Evolutionary conservation across 2,888 invertebrate genomes (phyloP), one percentile per base, ranked within the genome.

Genomic region (Brachycybe producta): DNA sequence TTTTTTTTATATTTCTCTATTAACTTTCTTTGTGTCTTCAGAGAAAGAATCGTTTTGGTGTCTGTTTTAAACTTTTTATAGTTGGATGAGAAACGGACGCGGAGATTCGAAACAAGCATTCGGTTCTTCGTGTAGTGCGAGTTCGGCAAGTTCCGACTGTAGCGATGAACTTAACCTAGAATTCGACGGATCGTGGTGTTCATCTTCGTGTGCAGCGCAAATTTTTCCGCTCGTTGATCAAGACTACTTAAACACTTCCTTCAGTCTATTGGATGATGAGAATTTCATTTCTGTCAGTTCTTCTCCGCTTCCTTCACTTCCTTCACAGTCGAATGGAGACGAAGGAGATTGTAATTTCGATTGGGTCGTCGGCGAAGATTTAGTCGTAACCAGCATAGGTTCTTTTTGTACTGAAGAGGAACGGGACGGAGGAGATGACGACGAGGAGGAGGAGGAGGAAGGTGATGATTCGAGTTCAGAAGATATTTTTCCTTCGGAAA

Each of bases 231-330:
- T n/a, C n/a, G n/a, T 40, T 5, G 48, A 48, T 28, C 27, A 38
- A 28, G 48, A 48, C 39, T 48, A 48, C 39, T 35, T 39, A 48
- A 48, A 35, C 15, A 40, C 17, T n/a, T 35, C 48, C 4, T 40
- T 48, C 15, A 48, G 21, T 48, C 23, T 48, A 21, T 40, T 48
- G 27, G 48, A 48, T 26, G 40, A 28, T 40, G 28, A 40, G 19
- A 23, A 23, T 30, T 19, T 40, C n/a, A 17, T n/a, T n/a, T n/a
- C n/a, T n/a, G n/a, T n/a, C n/a, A n/a, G n/a, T n/a, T n/a, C n/a
- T n/a, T n/a, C n/a, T n/a, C n/a, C n/a, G n/a, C n/a, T n/a, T n/a
- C n/a, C n/a, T n/a, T n/a, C n/a, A n/a, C n/a, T n/a, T n/a, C n/a
- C n/a, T n/a, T n/a, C n/a, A n/a, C n/a, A n/a, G n/a, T n/a, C n/a